phyloP scores from a whole-genome alignment of 2,888 invertebrate species.

The Cephus nigrinus region DNA sequence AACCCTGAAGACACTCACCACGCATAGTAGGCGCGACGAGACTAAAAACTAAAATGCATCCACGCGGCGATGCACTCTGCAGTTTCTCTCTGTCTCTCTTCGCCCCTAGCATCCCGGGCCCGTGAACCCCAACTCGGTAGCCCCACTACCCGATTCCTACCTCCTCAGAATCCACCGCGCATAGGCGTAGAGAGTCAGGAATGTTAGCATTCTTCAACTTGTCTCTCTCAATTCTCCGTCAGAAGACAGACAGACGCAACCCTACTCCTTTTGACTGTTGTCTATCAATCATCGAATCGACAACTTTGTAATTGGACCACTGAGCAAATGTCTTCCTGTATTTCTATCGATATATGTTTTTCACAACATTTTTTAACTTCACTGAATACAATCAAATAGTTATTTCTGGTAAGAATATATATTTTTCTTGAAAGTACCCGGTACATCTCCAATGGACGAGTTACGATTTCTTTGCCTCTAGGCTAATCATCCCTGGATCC shows the following conservation, averaged over 20 bases:
- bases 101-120: constrained; percentile 8
- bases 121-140: neutral
- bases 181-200: constrained; percentile 35
- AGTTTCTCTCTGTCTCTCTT: constrained; percentile 22
- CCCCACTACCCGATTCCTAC: constrained; percentile 10
- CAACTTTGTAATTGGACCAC: neutral
- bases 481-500: neutral
- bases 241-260: neutral
- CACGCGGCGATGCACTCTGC: constrained; percentile 23
- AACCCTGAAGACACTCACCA: constrained; percentile 4
- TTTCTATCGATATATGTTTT: neutral
- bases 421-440: neutral
- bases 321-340: neutral
- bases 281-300: neutral
- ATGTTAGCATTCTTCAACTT: constrained; percentile 27
- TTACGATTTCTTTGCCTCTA: neutral
- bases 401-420: neutral
- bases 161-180: constrained; percentile 18
- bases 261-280: neutral
- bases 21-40: constrained; percentile 14
- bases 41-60: constrained; percentile 23
- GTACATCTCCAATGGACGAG: neutral
- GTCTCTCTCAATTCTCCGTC: neutral
- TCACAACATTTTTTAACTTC: neutral
- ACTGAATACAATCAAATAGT: neutral